These are phyloP conservation scores for Siderastrea radians DNA, from an alignment of 92 coral and sea anemone species.

Conservation along the genomic window DNA sequence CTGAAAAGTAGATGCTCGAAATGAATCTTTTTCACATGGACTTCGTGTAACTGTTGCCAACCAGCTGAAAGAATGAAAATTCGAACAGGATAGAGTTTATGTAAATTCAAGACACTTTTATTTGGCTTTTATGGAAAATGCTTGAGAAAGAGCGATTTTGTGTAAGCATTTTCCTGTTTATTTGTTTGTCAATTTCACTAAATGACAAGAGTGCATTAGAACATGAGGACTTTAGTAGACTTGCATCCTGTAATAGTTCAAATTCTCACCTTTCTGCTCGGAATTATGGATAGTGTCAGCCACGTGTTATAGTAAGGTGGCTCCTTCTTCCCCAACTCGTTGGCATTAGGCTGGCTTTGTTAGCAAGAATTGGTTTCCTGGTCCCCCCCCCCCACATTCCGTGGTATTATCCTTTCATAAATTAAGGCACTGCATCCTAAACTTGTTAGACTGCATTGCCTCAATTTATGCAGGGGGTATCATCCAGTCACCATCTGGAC, in stretches of 20 bases:
- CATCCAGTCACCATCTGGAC: no score
- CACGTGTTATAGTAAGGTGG: constrained; percentile 22
- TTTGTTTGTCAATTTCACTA: background rate
- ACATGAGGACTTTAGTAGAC: no score
- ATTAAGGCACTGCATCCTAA: no score
- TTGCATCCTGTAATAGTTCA: background rate
- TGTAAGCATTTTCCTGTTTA: background rate
- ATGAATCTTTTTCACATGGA: background rate
- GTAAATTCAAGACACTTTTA: background rate
- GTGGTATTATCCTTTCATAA: no score
- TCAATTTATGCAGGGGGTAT: no score
- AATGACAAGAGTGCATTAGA: background rate
- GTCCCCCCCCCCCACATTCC: no score
- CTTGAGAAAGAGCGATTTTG: background rate
- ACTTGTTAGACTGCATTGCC: no score
- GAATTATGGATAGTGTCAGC: constrained; percentile 31
- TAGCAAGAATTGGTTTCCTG: no score
- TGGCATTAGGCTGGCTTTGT: background rate
- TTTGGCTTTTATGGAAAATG: background rate
- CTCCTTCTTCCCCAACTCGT: constrained; percentile 1
- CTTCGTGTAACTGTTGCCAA: constrained; percentile 28
- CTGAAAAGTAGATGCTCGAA: constrained; percentile 26
- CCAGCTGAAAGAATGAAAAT: constrained; percentile 23
- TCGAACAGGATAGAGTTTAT: background rate
- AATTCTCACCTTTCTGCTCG: constrained; percentile 36